phyloP scores from a whole-genome alignment of 2,797 vertebrate genomes.

The Melanotaenia nigrans region DNA sequence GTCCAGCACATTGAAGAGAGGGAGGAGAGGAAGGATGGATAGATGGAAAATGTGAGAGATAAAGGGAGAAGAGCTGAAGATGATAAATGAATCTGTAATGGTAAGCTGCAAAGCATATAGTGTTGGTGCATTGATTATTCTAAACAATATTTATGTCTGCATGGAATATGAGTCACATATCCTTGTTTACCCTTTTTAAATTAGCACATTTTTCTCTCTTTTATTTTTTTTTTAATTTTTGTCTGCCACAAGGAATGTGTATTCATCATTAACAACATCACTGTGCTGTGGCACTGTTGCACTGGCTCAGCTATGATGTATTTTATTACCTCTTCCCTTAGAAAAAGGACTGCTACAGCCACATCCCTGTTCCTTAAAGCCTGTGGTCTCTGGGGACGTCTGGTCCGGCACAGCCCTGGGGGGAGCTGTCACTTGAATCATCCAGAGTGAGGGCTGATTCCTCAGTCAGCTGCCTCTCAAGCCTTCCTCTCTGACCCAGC shows the following conservation, averaged over 20 bases:
- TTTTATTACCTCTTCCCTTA: slow-evolving; percentile 14
- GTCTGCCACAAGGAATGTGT: slow-evolving; percentile 25
- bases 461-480: slow-evolving; percentile 85
- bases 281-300: slow-evolving; percentile 32
- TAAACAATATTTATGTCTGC: slow-evolving; percentile 42
- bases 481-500: slow-evolving; percentile 75
- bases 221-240: slow-evolving; percentile 19
- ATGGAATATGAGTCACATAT: slow-evolving; percentile 14
- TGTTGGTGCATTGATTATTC: slow-evolving; percentile 43
- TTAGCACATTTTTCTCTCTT: slow-evolving; percentile 39
- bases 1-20: slow-evolving; percentile 72
- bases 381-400: slow-evolving; percentile 59
- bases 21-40: slow-evolving; percentile 33
- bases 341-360: slow-evolving; percentile 53
- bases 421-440: slow-evolving; percentile 84
- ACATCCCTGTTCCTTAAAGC: slow-evolving; percentile 65
- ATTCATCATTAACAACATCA: slow-evolving; percentile 28
- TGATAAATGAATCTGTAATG: slow-evolving; percentile 29
- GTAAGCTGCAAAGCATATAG: slow-evolving; percentile 30
- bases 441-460: slow-evolving; percentile 82
- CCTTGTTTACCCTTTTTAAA: slow-evolving; percentile 60
- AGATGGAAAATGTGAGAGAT: slow-evolving; percentile 52
- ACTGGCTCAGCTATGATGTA: slow-evolving; percentile 34
- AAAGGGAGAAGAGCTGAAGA: slow-evolving; percentile 39
- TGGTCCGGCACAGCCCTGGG: slow-evolving; percentile 68